These are phyloP conservation scores for Papilio xuthus DNA, from an alignment of 1,140 invertebrate genomes.

Conservation along the genomic window DNA sequence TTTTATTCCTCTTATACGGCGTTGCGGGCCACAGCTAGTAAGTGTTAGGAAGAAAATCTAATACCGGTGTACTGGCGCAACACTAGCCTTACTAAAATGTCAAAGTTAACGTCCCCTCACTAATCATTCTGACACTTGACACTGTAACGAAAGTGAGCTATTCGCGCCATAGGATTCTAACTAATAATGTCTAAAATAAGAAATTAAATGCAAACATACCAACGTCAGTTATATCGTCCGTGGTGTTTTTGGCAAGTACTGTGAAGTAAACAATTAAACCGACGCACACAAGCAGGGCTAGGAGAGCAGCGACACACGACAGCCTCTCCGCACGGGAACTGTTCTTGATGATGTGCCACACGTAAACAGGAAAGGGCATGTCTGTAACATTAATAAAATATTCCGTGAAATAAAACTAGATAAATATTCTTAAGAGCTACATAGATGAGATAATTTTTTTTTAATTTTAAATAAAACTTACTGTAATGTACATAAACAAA, in stretches of 20 bases:
- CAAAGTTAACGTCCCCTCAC: too few species aligned
- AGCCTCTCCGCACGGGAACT: slow-evolving; percentile 61
- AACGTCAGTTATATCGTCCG: slow-evolving; percentile 42
- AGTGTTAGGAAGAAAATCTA: too few species aligned
- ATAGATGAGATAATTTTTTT: neutral
- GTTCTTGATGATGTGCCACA: slow-evolving; percentile 64
- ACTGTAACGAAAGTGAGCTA: too few species aligned
- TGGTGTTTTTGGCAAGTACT: slow-evolving; percentile 39
- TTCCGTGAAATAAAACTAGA: neutral
- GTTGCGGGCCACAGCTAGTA: too few species aligned
- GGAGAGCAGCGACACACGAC: slow-evolving; percentile 50
- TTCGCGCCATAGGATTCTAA: too few species aligned
- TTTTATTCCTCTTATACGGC: too few species aligned
- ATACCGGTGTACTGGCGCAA: too few species aligned
- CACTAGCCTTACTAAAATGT: too few species aligned
- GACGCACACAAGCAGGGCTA: slow-evolving; percentile 52
- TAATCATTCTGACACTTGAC: too few species aligned
- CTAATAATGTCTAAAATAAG: too few species aligned
- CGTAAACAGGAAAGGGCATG: slow-evolving; percentile 55
- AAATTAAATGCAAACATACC: slow-evolving; percentile 56
- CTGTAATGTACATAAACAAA: too few species aligned
- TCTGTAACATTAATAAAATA: slow-evolving; percentile 52
- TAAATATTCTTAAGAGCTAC: neutral
- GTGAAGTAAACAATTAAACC: slow-evolving; percentile 60
- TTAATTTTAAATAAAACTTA: too few species aligned